Evolutionary conservation across 2,888 invertebrate genomes (phyloP).

Genomic region (Pachycephus smyrnensis): DNA sequence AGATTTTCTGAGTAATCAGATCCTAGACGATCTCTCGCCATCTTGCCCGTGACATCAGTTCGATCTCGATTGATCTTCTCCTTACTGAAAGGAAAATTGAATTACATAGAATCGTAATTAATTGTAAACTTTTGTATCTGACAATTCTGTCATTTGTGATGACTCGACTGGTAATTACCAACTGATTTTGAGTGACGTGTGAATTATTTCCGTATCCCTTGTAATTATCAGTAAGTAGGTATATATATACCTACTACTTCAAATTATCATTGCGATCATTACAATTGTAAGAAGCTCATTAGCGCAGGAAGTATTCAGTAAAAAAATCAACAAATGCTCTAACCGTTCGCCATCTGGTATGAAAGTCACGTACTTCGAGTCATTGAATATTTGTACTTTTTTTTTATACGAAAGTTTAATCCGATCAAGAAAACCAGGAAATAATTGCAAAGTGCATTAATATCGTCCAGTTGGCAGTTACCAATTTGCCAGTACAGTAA

Average conservation of each 20-base stretch:
- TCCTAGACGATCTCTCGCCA: conserved; percentile 58
- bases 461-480: neutral
- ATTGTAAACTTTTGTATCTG: too few relatives aligned
- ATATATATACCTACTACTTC: too few relatives aligned
- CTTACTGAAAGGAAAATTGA: neutral
- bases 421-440: neutral
- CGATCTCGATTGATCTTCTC: neutral
- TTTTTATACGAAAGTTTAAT: neutral
- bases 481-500: neutral
- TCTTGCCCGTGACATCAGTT: conserved; percentile 48
- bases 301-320: too few relatives aligned
- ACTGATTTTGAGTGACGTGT: too few relatives aligned
- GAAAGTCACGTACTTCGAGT: neutral
- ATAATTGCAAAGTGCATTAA: neutral
- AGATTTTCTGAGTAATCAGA: conserved; percentile 60
- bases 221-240: too few relatives aligned
- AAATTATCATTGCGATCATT: too few relatives aligned
- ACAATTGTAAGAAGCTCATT: too few relatives aligned
- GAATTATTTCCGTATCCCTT: too few relatives aligned
- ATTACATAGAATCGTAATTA: neutral
- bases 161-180: too few relatives aligned
- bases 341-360: neutral
- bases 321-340: too few relatives aligned
- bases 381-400: neutral
- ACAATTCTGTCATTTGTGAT: neutral